Base-by-base conservation (phyloP, 1,140 invertebrate genomes). In the Xylocopa sonorina region DNA sequence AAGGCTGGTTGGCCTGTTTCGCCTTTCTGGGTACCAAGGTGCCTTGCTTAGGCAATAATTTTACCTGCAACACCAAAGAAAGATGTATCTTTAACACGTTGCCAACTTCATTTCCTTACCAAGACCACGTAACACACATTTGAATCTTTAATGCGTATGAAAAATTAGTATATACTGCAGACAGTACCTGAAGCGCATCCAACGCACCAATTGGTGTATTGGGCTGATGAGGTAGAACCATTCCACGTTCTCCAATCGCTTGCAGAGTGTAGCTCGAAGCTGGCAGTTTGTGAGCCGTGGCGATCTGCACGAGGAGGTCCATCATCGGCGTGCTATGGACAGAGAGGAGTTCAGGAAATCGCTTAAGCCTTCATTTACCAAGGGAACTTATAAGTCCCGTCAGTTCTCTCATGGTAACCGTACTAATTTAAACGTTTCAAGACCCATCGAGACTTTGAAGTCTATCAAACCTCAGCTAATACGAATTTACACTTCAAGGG, bases 291-390 rank as follows among this genome's bases (percentile, higher is more conserved):
- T 96, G 94, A 43, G 94, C 94, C 50, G 95, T 96, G 55, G 96
- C 95, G 66, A 97, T 94, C 88, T 97, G 96, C 68, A 97, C 95
- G 78, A 97, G 93, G 38, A 97, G 93, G 90, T 97, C 97, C 95
- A 97, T 96, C 96, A 97, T 97, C 43, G 96, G 96, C 14, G 95
- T 96, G 88, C 96, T 97, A 93, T 75, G 94, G 93, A 85, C 90
- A 92, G 3, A 73, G 38, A 64, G 1, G 63, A 27, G 41, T 43
- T 6, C 34, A 7, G 3, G 14, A 46, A 41, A 24, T 0, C 14
- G 18, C 29, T 48, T 50, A 48, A 5, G n/a, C n/a, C n/a, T n/a
- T n/a, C n/a, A n/a, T n/a, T n/a, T n/a, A n/a, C n/a, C n/a, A n/a
- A n/a, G n/a, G n/a, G n/a, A n/a, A n/a, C n/a, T n/a, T n/a, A n/a